Conservation (phyloP, 2,113 vertebrate species). For the Gadus chalcogrammus region DNA sequence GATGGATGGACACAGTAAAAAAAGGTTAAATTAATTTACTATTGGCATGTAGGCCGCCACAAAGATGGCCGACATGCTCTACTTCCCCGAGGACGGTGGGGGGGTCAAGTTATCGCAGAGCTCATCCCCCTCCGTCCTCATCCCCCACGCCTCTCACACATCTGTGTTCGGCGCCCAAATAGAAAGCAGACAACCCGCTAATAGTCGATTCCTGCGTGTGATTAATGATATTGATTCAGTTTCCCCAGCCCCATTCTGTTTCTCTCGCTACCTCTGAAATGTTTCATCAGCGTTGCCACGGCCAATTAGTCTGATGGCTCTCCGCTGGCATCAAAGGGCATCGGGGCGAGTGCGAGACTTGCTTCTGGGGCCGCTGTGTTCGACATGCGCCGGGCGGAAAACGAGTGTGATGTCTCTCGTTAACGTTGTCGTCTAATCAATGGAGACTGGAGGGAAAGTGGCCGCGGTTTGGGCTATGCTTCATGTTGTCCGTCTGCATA, state of each 20-base stretch:
- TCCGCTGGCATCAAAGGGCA: slow-evolving; percentile 69
- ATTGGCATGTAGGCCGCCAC: background rate
- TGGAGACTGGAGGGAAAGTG: slow-evolving; percentile 53
- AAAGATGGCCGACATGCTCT: slow-evolving; percentile 10
- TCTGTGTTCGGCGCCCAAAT: slow-evolving; percentile 60
- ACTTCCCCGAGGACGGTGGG: slow-evolving; percentile 51
- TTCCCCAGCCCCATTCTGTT: slow-evolving; percentile 64
- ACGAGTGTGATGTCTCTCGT: slow-evolving; percentile 65
- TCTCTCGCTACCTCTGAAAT: slow-evolving; percentile 45
- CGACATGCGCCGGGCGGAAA: slow-evolving; percentile 55
- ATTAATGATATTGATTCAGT: slow-evolving; percentile 80
- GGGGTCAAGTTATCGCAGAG: slow-evolving; percentile 36
- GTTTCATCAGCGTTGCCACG: slow-evolving; percentile 75
- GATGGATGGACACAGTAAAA: slow-evolving; percentile 10
- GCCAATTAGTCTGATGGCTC: slow-evolving; percentile 78
- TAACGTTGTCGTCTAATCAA: slow-evolving; percentile 64
- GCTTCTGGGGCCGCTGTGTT: slow-evolving; percentile 50
- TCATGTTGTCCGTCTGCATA: slow-evolving; percentile 49
- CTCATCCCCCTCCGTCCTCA: slow-evolving; percentile 29
- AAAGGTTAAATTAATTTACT: background rate
- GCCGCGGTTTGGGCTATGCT: slow-evolving; percentile 62
- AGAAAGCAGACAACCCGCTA: slow-evolving; percentile 72
- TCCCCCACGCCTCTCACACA: slow-evolving; percentile 30
- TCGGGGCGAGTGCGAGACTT: slow-evolving; percentile 40
- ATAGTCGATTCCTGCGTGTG: slow-evolving; percentile 71